These are phyloP conservation scores for Crematogaster levior DNA, from an alignment of 2,888 invertebrate species.

Conservation along the genomic window DNA sequence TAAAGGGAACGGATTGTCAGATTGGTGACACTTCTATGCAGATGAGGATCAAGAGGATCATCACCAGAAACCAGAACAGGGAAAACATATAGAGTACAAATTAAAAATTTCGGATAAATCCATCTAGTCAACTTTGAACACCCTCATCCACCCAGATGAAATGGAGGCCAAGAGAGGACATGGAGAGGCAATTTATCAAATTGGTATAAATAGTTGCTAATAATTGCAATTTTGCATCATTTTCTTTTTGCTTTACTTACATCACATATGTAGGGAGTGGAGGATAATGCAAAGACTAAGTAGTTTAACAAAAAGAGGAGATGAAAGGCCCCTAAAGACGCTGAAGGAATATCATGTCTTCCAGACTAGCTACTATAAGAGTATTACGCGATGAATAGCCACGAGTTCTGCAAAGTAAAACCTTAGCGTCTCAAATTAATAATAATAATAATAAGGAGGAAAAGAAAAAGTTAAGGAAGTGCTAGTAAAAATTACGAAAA, in stretches of 20 bases:
- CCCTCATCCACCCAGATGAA: slow-evolving; percentile 99
- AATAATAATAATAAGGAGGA: slow-evolving; percentile 70
- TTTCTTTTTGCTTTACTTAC: background rate
- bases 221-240: background rate
- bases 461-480: slow-evolving; percentile 94
- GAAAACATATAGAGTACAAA: slow-evolving; percentile 99
- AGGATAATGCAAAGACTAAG: slow-evolving; percentile 95
- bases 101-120: slow-evolving; percentile 96
- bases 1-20: slow-evolving; percentile 79
- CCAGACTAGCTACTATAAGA: slow-evolving; percentile 93
- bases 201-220: slow-evolving; percentile 87
- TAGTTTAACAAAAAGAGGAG: slow-evolving; percentile 93
- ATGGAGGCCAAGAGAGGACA: slow-evolving; percentile 98
- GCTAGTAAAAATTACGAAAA: slow-evolving; percentile 92
- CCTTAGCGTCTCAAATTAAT: slow-evolving; percentile 51
- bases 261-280: slow-evolving; percentile 88
- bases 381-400: slow-evolving; percentile 90
- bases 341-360: slow-evolving; percentile 96
- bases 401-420: slow-evolving; percentile 78
- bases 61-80: slow-evolving; percentile 97
- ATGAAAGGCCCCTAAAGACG: slow-evolving; percentile 95
- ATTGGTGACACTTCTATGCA: slow-evolving; percentile 85
- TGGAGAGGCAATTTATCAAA: slow-evolving; percentile 99
- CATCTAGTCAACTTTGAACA: slow-evolving; percentile 97
- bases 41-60: slow-evolving; percentile 87